phyloP scores from a whole-genome alignment of 2,797 vertebrate genomes.

The Gymnothorax javanicus region DNA sequence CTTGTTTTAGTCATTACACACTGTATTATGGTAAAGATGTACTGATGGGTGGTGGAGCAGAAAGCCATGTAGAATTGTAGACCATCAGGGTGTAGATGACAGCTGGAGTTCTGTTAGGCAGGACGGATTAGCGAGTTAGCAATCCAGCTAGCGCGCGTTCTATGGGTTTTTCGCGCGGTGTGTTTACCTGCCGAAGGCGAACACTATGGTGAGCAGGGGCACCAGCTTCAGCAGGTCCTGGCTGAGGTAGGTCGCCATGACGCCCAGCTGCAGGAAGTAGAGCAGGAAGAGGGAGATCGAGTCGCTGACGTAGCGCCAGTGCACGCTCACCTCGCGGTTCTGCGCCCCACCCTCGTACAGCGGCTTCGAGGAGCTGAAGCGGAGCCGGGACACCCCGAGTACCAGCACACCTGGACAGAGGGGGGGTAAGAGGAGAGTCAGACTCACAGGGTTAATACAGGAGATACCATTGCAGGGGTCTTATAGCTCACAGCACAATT shows the following conservation, averaged over 20 bases:
- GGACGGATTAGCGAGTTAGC: background rate
- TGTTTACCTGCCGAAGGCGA: slow-evolving; percentile 85
- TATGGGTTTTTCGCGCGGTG: slow-evolving; percentile 1
- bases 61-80: background rate
- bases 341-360: slow-evolving; percentile 69
- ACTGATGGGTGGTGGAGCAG: too few relatives aligned
- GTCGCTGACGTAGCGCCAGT: slow-evolving; percentile 82
- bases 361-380: slow-evolving; percentile 70
- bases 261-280: slow-evolving; percentile 89
- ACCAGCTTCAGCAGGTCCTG: slow-evolving; percentile 89
- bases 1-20: too few relatives aligned
- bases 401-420: slow-evolving; percentile 80
- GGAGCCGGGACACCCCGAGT: slow-evolving; percentile 81
- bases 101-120: background rate
- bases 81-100: background rate
- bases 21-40: too few relatives aligned
- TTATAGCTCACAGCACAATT: background rate
- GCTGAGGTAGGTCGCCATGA: slow-evolving; percentile 86
- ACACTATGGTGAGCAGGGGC: slow-evolving; percentile 87
- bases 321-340: slow-evolving; percentile 79
- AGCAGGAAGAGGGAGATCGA: slow-evolving; percentile 87
- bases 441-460: background rate
- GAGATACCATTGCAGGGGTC: background rate
- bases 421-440: background rate
- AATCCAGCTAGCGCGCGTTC: background rate